Evolutionary conservation across 2,888 invertebrate species (phyloP).

Genomic region (Molanna angustata): DNA sequence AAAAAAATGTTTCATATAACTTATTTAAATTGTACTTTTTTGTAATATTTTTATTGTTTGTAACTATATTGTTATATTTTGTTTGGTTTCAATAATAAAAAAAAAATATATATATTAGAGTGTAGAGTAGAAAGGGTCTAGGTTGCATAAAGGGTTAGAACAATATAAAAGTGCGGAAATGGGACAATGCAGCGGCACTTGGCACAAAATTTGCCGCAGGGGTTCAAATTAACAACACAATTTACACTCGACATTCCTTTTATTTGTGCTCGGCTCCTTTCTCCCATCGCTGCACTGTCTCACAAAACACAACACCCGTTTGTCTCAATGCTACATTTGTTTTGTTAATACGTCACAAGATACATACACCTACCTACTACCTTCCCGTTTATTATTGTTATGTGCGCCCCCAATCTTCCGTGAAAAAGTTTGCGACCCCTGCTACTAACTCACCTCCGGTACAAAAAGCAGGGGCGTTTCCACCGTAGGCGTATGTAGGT

Average conservation of each 20-base stretch:
- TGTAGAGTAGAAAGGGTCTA: too few species aligned
- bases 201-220: constrained; percentile 57
- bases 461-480: too few species aligned
- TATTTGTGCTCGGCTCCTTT: constrained; percentile 49
- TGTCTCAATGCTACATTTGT: constrained; percentile 20
- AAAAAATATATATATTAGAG: too few species aligned
- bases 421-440: background rate
- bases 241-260: constrained; percentile 56
- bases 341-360: constrained; percentile 23
- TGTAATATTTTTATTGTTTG: too few species aligned
- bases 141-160: constrained; percentile 26
- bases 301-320: constrained; percentile 8
- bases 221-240: constrained; percentile 57
- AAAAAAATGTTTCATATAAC: too few species aligned
- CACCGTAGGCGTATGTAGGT: too few species aligned
- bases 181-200: constrained; percentile 55
- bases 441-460: too few species aligned
- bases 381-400: constrained; percentile 17
- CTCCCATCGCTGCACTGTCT: constrained; percentile 39
- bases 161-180: constrained; percentile 40
- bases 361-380: too few species aligned
- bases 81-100: too few species aligned
- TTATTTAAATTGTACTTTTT: too few species aligned
- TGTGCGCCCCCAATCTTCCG: constrained; percentile 12
- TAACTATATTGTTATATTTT: too few species aligned